phyloP scores from a whole-genome alignment of 2,113 vertebrate genomes.

The Rhinolophus ferrumequinum region DNA sequence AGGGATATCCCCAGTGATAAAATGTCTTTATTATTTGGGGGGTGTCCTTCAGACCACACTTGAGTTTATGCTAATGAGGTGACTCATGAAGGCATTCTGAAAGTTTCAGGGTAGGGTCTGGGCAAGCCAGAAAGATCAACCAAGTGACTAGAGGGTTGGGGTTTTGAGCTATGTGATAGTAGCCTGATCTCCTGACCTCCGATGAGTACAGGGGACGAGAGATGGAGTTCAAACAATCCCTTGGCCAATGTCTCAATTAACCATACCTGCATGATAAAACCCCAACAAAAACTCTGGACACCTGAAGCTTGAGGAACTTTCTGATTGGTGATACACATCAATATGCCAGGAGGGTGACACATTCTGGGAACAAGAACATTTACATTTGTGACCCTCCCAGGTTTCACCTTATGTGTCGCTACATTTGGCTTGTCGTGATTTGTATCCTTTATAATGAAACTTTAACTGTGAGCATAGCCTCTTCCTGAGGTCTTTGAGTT shows the following conservation, averaged over 20 bases:
- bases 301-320: neutral
- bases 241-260: neutral
- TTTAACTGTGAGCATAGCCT: neutral
- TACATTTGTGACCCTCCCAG: neutral
- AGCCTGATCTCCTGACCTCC: neutral
- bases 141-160: neutral
- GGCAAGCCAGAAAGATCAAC: neutral
- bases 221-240: neutral
- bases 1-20: neutral
- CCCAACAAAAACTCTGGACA: neutral
- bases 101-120: neutral
- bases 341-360: neutral
- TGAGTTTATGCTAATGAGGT: neutral
- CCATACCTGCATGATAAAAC: neutral
- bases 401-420: neutral
- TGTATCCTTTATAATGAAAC: neutral
- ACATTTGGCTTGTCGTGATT: neutral
- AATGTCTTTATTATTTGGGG: neutral
- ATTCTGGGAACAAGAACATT: neutral
- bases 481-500: neutral
- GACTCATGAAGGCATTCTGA: neutral
- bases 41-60: neutral
- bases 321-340: neutral
- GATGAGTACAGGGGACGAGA: neutral
- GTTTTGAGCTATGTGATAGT: neutral